A percentile compares a stretch with the other conserved stretches of the same genome.
Evolutionary conservation across 2,888 invertebrate genomes (phyloP).

Genomic region (Odontothrips loti): DNA sequence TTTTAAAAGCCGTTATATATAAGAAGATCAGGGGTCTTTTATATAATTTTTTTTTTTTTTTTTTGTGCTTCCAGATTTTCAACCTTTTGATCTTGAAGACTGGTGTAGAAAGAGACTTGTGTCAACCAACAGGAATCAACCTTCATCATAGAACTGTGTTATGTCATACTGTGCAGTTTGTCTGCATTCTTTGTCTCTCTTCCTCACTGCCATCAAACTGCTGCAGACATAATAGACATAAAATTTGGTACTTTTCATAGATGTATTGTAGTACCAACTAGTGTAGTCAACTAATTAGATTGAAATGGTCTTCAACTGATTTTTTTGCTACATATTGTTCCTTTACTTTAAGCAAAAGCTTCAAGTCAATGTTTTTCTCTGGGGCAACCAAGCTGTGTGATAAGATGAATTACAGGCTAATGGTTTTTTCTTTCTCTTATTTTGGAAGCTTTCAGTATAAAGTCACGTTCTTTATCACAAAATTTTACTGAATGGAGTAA

Average conservation of each 20-base stretch:
- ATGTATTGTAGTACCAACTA: too few species aligned
- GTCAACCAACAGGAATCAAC: neutral
- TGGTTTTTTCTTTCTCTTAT: neutral
- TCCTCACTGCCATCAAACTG: neutral
- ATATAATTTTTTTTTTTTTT: neutral
- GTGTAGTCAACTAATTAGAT: too few species aligned
- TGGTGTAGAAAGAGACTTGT: conserved; percentile 37
- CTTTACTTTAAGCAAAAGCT: neutral
- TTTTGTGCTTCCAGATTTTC: conserved; percentile 35
- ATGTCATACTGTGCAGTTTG: neutral
- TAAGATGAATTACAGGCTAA: too few species aligned
- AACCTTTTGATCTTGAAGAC: conserved; percentile 37
- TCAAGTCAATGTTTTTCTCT: neutral
- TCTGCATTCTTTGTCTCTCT: conserved; percentile 5
- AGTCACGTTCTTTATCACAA: too few species aligned
- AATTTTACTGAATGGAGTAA: too few species aligned
- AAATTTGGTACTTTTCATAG: too few species aligned
- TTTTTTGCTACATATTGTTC: neutral
- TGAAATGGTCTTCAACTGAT: too few species aligned
- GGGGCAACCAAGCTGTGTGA: too few species aligned
- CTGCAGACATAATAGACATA: too few species aligned
- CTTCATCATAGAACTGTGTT: neutral
- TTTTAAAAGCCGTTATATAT: neutral
- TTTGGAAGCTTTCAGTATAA: neutral
- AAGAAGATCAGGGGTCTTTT: too few species aligned